Conservation (phyloP, 1,140 invertebrate genomes). For the Dreissena rostriformis region DNA sequence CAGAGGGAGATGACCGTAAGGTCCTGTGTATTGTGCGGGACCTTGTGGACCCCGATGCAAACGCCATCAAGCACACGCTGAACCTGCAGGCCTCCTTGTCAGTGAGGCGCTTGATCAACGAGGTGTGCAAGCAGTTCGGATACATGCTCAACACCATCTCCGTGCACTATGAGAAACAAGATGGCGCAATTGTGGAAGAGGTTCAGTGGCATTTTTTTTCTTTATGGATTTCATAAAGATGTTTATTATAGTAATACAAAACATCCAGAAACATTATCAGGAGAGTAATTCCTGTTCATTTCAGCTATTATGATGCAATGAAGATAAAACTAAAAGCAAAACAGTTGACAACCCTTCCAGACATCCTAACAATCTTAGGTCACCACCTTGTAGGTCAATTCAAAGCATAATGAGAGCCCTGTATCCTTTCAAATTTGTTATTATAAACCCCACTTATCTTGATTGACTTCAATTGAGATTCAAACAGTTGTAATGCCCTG, state of each 20-base stretch:
- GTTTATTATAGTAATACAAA: background rate
- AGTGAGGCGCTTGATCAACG: conserved; percentile 81
- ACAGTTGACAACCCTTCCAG: too few relatives aligned
- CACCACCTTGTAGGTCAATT: too few relatives aligned
- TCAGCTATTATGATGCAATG: too few relatives aligned
- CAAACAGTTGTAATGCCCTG: too few relatives aligned
- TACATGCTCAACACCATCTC: conserved; percentile 84
- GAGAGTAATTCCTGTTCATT: background rate
- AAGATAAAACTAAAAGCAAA: too few relatives aligned
- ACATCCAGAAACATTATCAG: background rate
- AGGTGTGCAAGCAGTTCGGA: conserved; percentile 83
- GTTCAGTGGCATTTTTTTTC: conserved; percentile 55
- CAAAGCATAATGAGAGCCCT: too few relatives aligned
- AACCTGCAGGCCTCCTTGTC: conserved; percentile 82
- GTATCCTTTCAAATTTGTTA: too few relatives aligned
- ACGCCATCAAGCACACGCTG: conserved; percentile 74
- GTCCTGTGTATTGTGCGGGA: conserved; percentile 84
- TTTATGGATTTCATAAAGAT: background rate
- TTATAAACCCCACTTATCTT: too few relatives aligned
- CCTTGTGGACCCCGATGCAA: conserved; percentile 79
- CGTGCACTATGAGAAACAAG: conserved; percentile 79
- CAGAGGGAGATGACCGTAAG: conserved; percentile 75
- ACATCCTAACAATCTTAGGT: too few relatives aligned
- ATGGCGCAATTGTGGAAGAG: conserved; percentile 67
- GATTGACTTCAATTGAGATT: too few relatives aligned